phyloP scores from a whole-genome alignment of 37 sponge, comb jelly and placozoan genomes.

The Axinella damicornis region DNA sequence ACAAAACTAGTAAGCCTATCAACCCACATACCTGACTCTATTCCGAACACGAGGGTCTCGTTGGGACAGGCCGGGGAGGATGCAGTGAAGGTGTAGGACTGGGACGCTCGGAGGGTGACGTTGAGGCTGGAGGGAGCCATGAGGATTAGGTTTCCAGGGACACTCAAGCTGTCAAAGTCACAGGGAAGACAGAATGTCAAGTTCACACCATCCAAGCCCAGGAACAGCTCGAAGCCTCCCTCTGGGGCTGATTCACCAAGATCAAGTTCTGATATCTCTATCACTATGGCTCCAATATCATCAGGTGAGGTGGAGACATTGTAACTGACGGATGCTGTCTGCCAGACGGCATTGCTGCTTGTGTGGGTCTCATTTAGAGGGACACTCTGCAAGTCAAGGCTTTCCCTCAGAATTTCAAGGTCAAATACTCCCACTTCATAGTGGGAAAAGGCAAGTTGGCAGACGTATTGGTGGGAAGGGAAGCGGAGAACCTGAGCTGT shows the following conservation, averaged over 20 bases:
- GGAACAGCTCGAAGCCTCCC: background rate
- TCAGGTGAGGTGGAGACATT: background rate
- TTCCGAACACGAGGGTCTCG: constrained; percentile 34
- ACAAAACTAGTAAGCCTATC: too few relatives aligned
- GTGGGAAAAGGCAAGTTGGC: constrained; percentile 42
- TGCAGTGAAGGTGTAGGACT: constrained; percentile 14
- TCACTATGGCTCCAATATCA: background rate
- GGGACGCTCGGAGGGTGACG: background rate
- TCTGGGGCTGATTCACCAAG: constrained; percentile 37
- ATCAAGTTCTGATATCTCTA: constrained; percentile 7
- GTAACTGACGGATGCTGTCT: background rate
- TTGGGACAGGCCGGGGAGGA: constrained; percentile 55
- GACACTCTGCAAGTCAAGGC: background rate
- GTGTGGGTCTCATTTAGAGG: background rate
- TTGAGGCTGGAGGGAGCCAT: background rate
- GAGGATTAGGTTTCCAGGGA: constrained; percentile 26
- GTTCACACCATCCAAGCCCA: constrained; percentile 49
- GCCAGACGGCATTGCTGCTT: background rate
- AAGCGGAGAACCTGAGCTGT: constrained; percentile 11
- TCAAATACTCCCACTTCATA: constrained; percentile 8
- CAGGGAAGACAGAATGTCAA: constrained; percentile 67
- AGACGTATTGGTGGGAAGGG: constrained; percentile 48
- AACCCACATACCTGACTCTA: constrained; percentile 49
- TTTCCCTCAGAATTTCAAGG: constrained; percentile 13
- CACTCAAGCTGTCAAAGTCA: constrained; percentile 54